A percentile compares a stretch with the other conserved stretches of the same genome.
Evolutionary conservation across 2,113 vertebrate genomes (phyloP).

Genomic region (Plotosus lineatus): DNA sequence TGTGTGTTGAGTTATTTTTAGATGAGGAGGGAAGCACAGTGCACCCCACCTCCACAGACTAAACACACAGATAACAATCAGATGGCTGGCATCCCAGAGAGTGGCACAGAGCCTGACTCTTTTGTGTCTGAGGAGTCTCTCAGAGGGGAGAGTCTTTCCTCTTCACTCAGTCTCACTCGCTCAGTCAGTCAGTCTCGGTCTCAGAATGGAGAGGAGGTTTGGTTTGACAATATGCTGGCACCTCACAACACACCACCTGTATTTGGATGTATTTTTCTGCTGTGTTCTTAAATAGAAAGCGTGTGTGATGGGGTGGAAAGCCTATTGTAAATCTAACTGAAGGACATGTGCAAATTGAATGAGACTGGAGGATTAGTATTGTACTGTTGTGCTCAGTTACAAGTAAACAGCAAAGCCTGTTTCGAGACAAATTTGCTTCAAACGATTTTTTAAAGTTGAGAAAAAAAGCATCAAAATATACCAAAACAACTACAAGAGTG

Average conservation of each 20-base stretch:
- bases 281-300: not conserved
- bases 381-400: not conserved
- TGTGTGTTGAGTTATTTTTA: conserved; percentile 40
- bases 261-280: not conserved
- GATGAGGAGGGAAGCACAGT: conserved; percentile 57
- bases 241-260: not conserved
- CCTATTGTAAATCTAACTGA: conserved; percentile 26
- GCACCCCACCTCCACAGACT: conserved; percentile 50
- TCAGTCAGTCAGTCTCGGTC: conserved; percentile 13
- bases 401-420: conserved; percentile 10
- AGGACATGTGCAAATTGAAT: conserved; percentile 33
- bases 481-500: not conserved
- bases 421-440: not conserved
- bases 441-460: not conserved
- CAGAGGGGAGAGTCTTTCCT: conserved; percentile 39
- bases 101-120: conserved; percentile 26
- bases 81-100: conserved; percentile 46
- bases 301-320: conserved; percentile 7
- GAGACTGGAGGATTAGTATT: not conserved
- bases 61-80: conserved; percentile 54
- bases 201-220: conserved; percentile 16
- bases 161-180: not conserved
- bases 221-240: conserved; percentile 25
- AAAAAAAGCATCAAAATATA: not conserved
- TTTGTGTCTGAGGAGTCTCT: conserved; percentile 42